phyloP scores from a whole-genome alignment of 2,113 vertebrate genomes.

The Parotia lawesii region DNA sequence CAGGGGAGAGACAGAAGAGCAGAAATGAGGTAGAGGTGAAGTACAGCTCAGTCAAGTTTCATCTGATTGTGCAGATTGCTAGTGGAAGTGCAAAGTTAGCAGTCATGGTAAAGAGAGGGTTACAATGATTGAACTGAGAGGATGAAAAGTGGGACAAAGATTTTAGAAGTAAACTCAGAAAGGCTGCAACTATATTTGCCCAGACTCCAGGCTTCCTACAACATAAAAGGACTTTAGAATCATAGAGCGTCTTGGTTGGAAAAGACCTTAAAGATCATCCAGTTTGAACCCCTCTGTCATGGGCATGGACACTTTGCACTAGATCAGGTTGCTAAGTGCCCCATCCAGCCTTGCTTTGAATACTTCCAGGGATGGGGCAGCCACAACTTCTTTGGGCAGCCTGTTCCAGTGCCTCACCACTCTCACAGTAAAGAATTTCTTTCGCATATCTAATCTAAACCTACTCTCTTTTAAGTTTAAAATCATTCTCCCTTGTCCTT shows the following conservation, averaged over 20 bases:
- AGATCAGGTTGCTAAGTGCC: background rate
- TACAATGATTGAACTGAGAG: background rate
- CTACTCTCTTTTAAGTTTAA: background rate
- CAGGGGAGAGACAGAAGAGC: background rate
- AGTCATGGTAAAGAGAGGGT: background rate
- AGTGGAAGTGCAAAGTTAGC: background rate
- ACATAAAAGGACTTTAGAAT: background rate
- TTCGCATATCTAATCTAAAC: background rate
- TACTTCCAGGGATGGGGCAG: background rate
- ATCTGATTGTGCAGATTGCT: background rate
- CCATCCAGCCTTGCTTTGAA: background rate
- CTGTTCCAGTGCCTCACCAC: background rate
- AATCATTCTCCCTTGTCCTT: background rate
- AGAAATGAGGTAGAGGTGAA: background rate
- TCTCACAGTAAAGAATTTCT: background rate
- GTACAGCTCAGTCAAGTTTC: background rate
- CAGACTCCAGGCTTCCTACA: background rate
- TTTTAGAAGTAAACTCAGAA: background rate
- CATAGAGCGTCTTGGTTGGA: background rate
- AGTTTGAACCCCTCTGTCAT: accelerated
- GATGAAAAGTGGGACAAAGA: background rate
- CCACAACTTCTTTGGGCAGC: background rate
- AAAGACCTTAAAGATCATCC: background rate
- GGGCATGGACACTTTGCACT: background rate
- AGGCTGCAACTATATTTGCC: background rate